These are phyloP conservation scores for Drosophila prostipennis DNA, from an alignment of 2,888 invertebrate species.

Conservation along the genomic window DNA sequence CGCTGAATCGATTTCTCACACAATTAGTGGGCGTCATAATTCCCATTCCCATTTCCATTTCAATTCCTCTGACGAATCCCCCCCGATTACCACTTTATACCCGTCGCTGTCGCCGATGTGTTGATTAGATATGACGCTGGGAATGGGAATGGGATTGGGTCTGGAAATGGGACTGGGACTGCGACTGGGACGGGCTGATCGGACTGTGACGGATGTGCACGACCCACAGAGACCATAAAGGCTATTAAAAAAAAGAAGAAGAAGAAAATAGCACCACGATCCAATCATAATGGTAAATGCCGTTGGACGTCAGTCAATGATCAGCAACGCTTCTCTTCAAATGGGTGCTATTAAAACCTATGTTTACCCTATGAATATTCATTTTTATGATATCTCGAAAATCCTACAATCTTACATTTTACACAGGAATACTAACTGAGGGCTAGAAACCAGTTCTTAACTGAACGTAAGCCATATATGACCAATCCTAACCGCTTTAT, in stretches of 20 bases:
- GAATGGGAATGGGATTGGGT: slow-evolving; percentile 21
- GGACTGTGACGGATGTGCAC: slow-evolving; percentile 58
- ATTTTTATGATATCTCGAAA: neutral
- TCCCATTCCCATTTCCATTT: slow-evolving; percentile 46
- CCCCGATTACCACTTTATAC: neutral
- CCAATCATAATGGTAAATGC: slow-evolving; percentile 38
- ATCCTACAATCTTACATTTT: neutral
- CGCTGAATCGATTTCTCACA: slow-evolving; percentile 68
- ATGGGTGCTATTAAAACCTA: neutral
- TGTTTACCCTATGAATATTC: too few relatives aligned
- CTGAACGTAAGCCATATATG: neutral
- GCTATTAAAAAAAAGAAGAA: slow-evolving; percentile 28
- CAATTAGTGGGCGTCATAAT: slow-evolving; percentile 70
- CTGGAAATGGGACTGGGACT: slow-evolving; percentile 1
- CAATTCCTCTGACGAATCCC: slow-evolving; percentile 4
- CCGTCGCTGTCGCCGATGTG: slow-evolving; percentile 25
- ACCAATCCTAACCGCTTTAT: neutral
- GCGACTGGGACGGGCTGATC: slow-evolving; percentile 33
- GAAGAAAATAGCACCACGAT: slow-evolving; percentile 27
- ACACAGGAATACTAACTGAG: neutral
- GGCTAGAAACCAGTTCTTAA: neutral
- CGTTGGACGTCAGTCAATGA: slow-evolving; percentile 8
- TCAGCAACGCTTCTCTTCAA: slow-evolving; percentile 10
- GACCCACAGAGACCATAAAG: slow-evolving; percentile 46
- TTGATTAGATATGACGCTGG: slow-evolving; percentile 47